Evolutionary conservation across 2,797 vertebrate genomes (phyloP), one percentile per base, ranked within the genome.

Genomic region (Pseudocheirus occidentalis): DNA sequence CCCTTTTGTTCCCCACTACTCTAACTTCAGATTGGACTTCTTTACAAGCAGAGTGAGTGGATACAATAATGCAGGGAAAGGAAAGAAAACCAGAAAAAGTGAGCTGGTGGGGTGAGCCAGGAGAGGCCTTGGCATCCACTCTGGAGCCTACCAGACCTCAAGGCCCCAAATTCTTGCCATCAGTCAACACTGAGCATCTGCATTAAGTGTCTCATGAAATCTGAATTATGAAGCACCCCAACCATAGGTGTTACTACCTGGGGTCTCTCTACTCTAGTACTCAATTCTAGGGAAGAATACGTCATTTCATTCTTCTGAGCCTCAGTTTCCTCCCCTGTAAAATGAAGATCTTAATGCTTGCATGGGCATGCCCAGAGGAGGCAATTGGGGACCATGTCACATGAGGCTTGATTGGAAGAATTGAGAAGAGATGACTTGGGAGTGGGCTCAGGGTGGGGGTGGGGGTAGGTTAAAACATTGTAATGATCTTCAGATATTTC

Each of bases 191-290:
- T 62, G 56, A 28, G 2, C 13, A 62, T n/a, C 12, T 0, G 1
- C 0, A 4, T 16, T 0, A 92, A 87, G 11, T 9, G 50, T 55
- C 0, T 1, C 4, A 11, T 27, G 95, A 52, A 92, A 95, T 28
- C 29, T 57, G 27, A 57, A 1, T 31, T 91, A 91, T 28, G 1
- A 87, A 91, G n/a, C 91, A 7, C 27, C 4, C 27, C 11, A 24
- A 53, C 1, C 81, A 53, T 0, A 0, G 1, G 0, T 31, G 66
- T 31, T 24, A 2, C 6, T 53, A 55, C 0, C 62, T 16, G 53
- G 52, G 29, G 57, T 56, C 46, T 95, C 24, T 18, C 62, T 90
- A 28, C 40, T 57, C 55, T 57, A 81, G 90, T 66, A 56, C 5
- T 29, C 6, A 54, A 1, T 55, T 91, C 62, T 53, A 52, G 53